phyloP scores from a whole-genome alignment of 2,113 vertebrate species.

The Pseudopodoces humilis region DNA sequence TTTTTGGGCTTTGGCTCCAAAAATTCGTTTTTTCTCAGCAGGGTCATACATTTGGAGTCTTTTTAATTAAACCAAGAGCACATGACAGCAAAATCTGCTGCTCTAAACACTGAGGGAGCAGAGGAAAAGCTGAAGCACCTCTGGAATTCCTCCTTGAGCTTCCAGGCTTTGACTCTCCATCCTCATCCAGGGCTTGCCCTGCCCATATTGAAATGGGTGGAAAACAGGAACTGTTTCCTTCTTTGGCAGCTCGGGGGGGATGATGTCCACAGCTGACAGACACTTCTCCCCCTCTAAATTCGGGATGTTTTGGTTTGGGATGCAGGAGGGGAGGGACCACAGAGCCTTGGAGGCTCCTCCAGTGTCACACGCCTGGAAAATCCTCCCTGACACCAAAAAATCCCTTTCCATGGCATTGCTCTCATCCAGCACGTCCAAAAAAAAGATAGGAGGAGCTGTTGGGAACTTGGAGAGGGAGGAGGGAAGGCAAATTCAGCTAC shows the following conservation, averaged over 20 bases:
- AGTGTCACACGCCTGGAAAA: neutral
- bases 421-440: neutral
- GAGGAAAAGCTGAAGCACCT: constrained; percentile 2
- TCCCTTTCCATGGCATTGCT: neutral
- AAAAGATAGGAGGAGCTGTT: neutral
- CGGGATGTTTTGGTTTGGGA: neutral
- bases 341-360: neutral
- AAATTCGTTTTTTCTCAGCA: constrained; percentile 15
- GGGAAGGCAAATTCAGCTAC: neutral
- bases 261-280: neutral
- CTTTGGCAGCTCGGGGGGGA: neutral
- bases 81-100: constrained; percentile 3
- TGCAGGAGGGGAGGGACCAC: neutral
- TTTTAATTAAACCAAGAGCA: constrained; percentile 6
- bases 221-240: neutral
- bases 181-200: neutral
- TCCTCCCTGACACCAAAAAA: neutral
- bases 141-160: neutral
- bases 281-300: neutral
- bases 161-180: neutral
- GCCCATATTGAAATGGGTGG: neutral
- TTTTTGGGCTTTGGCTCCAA: neutral
- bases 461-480: neutral
- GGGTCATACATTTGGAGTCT: constrained; percentile 26
- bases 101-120: neutral